These are phyloP conservation scores for Montifringilla adamsi DNA, from an alignment of 2,113 vertebrate species.

Conservation along the genomic window DNA sequence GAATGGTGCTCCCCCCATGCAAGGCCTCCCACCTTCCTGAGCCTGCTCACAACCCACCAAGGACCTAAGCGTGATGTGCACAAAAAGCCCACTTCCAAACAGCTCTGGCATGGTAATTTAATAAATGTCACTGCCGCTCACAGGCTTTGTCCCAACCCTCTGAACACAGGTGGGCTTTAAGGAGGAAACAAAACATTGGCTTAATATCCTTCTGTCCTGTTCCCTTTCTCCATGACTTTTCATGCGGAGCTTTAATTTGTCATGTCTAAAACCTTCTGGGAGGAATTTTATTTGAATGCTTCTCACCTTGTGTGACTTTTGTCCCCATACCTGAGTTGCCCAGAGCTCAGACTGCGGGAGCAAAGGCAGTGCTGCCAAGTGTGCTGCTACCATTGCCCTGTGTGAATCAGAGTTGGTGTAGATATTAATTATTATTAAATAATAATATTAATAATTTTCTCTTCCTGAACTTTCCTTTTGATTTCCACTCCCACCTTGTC, in stretches of 20 bases:
- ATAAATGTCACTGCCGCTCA: background rate
- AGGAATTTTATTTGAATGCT: background rate
- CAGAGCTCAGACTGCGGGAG: background rate
- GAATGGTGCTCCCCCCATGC: background rate
- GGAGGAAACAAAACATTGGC: background rate
- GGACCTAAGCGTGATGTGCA: background rate
- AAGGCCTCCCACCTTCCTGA: background rate
- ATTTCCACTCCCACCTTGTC: background rate
- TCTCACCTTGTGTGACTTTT: background rate
- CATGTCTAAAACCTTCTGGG: background rate
- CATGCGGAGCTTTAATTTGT: background rate
- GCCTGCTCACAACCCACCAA: background rate
- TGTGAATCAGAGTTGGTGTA: background rate
- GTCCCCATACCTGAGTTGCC: background rate
- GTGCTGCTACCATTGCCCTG: background rate
- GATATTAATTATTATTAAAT: background rate
- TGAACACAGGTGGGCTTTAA: background rate
- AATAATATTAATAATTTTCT: background rate
- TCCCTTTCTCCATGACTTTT: background rate
- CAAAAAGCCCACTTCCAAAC: background rate
- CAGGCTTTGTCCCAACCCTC: fast-evolving
- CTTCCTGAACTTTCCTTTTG: background rate
- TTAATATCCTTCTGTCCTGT: background rate
- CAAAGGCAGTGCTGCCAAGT: background rate
- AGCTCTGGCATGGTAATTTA: background rate